A percentile compares a stretch with the other conserved stretches of the same genome.
Conservation (phyloP, 2,888 invertebrate genomes). For the Platycnemis pennipes region DNA sequence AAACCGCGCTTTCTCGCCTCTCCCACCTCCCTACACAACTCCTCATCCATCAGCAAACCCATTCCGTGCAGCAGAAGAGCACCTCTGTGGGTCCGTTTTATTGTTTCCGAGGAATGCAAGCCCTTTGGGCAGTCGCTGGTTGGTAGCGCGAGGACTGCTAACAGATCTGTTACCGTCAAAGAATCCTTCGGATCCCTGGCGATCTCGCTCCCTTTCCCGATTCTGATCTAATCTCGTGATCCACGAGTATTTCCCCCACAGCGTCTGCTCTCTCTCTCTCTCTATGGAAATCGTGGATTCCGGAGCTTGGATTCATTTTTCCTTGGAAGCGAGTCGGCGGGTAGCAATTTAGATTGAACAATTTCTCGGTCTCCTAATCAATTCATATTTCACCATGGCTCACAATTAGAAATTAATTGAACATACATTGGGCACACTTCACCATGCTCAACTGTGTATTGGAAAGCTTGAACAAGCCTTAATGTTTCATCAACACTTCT, state of each 20-base stretch:
- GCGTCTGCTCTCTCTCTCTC: neutral
- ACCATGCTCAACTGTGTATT: constrained; percentile 94
- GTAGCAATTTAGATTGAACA: neutral
- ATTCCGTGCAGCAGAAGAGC: neutral
- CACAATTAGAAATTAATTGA: too few species aligned
- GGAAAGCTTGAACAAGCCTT: constrained; percentile 96
- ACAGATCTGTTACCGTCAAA: neutral
- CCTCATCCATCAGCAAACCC: too few species aligned
- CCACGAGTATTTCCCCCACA: neutral
- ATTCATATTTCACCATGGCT: too few species aligned
- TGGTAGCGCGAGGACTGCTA: neutral
- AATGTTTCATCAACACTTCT: constrained; percentile 97
- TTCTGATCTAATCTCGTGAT: neutral
- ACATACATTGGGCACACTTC: constrained; percentile 98
- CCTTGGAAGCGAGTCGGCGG: neutral
- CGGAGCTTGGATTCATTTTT: neutral
- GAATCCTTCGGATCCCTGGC: neutral
- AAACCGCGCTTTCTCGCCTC: neutral
- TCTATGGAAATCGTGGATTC: neutral
- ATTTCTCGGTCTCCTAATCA: too few species aligned
- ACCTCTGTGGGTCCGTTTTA: neutral
- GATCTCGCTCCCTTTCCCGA: neutral
- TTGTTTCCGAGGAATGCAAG: neutral
- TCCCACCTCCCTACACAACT: too few species aligned
- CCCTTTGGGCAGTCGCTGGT: neutral